A percentile compares a stretch with the other conserved stretches of the same genome.
These are phyloP conservation scores for Petroica traversi DNA, from an alignment of 2,113 vertebrate species.

Conservation along the genomic window DNA sequence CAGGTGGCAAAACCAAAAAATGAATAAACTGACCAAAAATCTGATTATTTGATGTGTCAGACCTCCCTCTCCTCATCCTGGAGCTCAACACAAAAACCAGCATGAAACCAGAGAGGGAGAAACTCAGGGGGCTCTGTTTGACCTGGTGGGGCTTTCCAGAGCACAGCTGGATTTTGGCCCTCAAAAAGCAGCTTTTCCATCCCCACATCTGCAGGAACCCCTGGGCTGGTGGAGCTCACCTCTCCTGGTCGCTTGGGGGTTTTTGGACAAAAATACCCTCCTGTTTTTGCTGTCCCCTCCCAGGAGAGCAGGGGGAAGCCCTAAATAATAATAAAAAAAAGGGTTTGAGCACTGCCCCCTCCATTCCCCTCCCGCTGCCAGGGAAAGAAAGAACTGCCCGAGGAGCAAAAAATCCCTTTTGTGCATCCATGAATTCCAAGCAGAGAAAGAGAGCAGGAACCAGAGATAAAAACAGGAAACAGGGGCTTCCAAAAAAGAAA, in stretches of 20 bases:
- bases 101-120: not conserved
- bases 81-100: not conserved
- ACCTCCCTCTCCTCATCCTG: not conserved
- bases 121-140: not conserved
- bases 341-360: not conserved
- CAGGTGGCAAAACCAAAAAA: not conserved
- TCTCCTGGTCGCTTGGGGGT: not conserved
- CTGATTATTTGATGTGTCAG: not conserved
- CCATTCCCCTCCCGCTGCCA: rapidly evolving
- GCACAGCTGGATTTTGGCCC: not conserved
- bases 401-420: not conserved
- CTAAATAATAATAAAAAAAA: not conserved
- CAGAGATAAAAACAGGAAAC: not conserved
- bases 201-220: rapidly evolving
- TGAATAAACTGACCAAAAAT: rapidly evolving
- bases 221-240: not conserved
- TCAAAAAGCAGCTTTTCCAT: not conserved
- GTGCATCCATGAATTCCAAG: not conserved
- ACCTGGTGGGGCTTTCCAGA: not conserved
- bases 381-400: rapidly evolving
- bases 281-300: rapidly evolving
- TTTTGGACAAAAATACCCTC: not conserved
- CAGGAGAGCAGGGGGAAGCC: not conserved
- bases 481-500: not conserved
- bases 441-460: not conserved